Conservation (phyloP, 2,113 vertebrate genomes). For the Stigmatopora argus region DNA sequence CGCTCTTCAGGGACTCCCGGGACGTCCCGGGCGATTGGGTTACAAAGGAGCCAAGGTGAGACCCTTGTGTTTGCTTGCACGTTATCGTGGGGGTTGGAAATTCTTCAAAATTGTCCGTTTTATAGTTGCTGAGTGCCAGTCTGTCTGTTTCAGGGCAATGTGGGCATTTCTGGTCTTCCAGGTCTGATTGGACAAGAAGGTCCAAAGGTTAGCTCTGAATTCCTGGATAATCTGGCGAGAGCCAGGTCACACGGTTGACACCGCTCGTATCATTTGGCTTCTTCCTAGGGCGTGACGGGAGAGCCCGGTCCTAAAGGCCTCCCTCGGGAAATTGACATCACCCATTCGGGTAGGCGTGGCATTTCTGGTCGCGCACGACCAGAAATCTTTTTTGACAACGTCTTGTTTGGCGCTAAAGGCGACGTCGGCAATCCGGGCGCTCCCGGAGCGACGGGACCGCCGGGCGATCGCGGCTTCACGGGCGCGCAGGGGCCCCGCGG, state of each 20-base stretch:
- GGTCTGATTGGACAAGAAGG: constrained; percentile 66
- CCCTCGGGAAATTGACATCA: not conserved
- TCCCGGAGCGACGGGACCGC: constrained; percentile 32
- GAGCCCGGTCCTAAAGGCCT: constrained; percentile 56
- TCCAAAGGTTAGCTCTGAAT: constrained; percentile 44
- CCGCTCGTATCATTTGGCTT: not conserved
- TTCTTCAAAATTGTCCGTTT: not conserved
- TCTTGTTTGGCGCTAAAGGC: constrained; percentile 35
- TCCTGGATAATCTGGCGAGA: not conserved
- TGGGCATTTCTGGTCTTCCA: constrained; percentile 57
- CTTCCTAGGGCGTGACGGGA: constrained; percentile 54
- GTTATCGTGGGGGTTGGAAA: too few species aligned
- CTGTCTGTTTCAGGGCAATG: constrained; percentile 44
- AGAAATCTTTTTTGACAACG: too few species aligned
- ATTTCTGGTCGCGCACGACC: not conserved
- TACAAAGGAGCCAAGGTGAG: constrained; percentile 44
- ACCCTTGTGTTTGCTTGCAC: too few species aligned
- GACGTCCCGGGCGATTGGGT: constrained; percentile 48
- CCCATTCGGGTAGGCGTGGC: constrained; percentile 27
- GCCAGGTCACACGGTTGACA: too few species aligned
- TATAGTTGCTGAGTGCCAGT: too few species aligned
- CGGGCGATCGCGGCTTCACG: constrained; percentile 52
- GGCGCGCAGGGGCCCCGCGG: constrained; percentile 51
- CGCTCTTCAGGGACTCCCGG: constrained; percentile 67
- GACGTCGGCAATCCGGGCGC: constrained; percentile 42